Conservation (phyloP, 2,888 invertebrate genomes). For the Netelia fuscicornis region DNA sequence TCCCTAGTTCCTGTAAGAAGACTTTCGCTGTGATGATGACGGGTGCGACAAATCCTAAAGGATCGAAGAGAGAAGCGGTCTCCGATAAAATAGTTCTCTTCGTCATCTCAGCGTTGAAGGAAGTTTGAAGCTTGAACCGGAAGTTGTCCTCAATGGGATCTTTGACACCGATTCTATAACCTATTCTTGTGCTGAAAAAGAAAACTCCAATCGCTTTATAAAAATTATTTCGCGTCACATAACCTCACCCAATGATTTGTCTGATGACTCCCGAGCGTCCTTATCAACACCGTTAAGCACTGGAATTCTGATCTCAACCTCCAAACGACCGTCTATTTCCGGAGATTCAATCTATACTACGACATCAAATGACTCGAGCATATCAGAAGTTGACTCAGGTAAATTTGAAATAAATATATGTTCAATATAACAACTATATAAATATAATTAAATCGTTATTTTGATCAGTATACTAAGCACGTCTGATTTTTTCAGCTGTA, state of each 20-base stretch:
- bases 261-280: neutral
- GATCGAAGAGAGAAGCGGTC: slow-evolving; percentile 8
- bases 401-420: neutral
- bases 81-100: neutral
- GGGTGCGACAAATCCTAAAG: slow-evolving; percentile 16
- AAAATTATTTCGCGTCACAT: neutral
- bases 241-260: neutral
- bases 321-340: neutral
- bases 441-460: neutral
- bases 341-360: neutral
- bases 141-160: neutral
- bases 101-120: neutral
- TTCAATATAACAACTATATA: neutral
- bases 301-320: neutral
- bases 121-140: neutral
- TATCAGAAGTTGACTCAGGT: neutral
- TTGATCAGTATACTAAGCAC: neutral
- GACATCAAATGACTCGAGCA: neutral
- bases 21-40: neutral
- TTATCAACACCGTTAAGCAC: neutral
- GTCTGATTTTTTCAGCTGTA: neutral
- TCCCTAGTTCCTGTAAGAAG: slow-evolving; percentile 13
- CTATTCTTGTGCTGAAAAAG: neutral
- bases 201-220: neutral
- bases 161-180: neutral